Conservation (phyloP, 2,113 vertebrate species). For the Psettodes erumei region DNA sequence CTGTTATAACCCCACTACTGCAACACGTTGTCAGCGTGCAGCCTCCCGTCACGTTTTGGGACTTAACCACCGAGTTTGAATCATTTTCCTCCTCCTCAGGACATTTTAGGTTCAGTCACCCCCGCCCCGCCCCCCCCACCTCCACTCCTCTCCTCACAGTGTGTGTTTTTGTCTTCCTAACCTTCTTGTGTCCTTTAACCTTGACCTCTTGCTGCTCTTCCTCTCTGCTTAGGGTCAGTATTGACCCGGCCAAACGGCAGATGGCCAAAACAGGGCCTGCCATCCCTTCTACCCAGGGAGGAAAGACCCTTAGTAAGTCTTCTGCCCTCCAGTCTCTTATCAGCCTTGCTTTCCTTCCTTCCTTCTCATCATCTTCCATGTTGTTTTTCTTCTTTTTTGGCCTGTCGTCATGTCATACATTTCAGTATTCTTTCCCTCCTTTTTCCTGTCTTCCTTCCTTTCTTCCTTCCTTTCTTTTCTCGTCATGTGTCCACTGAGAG, state of each 20-base stretch:
- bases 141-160: slow-evolving; percentile 28
- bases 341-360: slow-evolving; percentile 67
- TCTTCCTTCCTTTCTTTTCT: slow-evolving; percentile 34
- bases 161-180: slow-evolving; percentile 71
- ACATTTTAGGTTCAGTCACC: slow-evolving; percentile 39
- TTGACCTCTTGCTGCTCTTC: slow-evolving; percentile 76
- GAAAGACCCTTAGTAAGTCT: slow-evolving; percentile 88
- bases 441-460: slow-evolving; percentile 5
- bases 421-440: slow-evolving; percentile 60
- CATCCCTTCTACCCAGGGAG: slow-evolving; percentile 79
- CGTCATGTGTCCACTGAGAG: slow-evolving; percentile 56
- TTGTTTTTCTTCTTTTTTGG: slow-evolving; percentile 16
- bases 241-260: slow-evolving; percentile 87
- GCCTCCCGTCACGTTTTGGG: slow-evolving; percentile 29
- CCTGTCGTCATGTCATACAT: slow-evolving; percentile 61
- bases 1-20: no score
- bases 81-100: slow-evolving; percentile 38
- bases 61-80: slow-evolving; percentile 22
- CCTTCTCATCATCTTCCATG: slow-evolving; percentile 39
- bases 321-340: slow-evolving; percentile 75
- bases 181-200: slow-evolving; percentile 72
- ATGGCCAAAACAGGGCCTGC: slow-evolving; percentile 83
- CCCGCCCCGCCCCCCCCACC: background rate
- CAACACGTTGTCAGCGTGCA: no score
- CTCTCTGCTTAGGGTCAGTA: slow-evolving; percentile 84